Conservation (phyloP, 2,888 invertebrate species). For the Mesoligia furuncula region DNA sequence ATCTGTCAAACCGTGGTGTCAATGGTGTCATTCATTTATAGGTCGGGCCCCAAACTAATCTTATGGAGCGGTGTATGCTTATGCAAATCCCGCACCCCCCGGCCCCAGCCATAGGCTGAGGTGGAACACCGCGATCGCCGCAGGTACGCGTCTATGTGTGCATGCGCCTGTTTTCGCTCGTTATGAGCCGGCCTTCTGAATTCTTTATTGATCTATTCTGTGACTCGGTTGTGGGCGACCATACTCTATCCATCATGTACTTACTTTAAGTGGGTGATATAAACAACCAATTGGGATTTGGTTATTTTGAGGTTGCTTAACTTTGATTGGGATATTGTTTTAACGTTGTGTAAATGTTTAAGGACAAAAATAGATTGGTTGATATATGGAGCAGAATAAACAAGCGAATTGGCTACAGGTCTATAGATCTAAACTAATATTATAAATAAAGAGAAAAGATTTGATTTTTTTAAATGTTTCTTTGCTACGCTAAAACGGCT, state of each 20-base stretch:
- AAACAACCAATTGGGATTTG: conserved; percentile 52
- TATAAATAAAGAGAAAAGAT: not conserved
- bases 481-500: not conserved
- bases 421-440: too few relatives aligned
- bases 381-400: not conserved
- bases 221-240: conserved; percentile 46
- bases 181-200: not conserved
- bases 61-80: too few relatives aligned
- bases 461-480: too few relatives aligned
- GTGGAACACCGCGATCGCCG: too few relatives aligned
- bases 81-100: too few relatives aligned
- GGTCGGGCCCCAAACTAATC: not conserved
- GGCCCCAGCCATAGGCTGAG: too few relatives aligned
- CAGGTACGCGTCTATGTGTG: not conserved
- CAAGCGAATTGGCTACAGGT: not conserved
- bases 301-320: conserved; percentile 41
- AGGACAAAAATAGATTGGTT: not conserved
- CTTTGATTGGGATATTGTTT: conserved; percentile 49
- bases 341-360: conserved; percentile 31
- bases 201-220: not conserved
- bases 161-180: not conserved
- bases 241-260: conserved; percentile 38
- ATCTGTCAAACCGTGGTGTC: not conserved
- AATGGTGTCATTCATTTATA: not conserved
- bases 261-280: conserved; percentile 52